Evolutionary conservation across 2,113 vertebrate genomes (phyloP).

Genomic region (Syngnathus typhle): DNA sequence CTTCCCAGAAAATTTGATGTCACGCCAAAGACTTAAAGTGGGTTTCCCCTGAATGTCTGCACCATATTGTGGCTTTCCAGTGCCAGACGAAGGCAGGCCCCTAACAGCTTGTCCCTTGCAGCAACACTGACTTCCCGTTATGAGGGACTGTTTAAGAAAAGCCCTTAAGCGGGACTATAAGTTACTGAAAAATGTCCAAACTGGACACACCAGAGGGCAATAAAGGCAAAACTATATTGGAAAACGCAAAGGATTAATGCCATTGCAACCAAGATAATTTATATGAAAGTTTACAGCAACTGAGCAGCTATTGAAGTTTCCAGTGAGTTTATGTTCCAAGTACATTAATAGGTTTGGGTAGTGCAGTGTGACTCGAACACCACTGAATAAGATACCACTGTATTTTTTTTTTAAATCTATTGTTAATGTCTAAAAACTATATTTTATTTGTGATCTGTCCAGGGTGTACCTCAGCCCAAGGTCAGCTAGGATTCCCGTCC

Average conservation of each 20-base stretch:
- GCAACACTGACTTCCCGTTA: slow-evolving; percentile 20
- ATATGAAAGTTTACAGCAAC: background rate
- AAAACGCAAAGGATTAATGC: background rate
- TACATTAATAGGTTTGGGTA: too few relatives aligned
- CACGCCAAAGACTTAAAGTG: slow-evolving; percentile 7
- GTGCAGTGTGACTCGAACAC: too few relatives aligned
- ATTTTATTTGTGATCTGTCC: too few relatives aligned
- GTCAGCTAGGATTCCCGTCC: background rate
- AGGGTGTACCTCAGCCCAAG: background rate
- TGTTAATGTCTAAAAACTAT: background rate
- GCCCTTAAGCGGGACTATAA: slow-evolving; percentile 7
- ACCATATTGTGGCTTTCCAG: slow-evolving; percentile 18
- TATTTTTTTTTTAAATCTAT: background rate
- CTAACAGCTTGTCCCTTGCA: slow-evolving; percentile 42
- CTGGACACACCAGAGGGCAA: slow-evolving; percentile 6
- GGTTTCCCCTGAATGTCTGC: slow-evolving; percentile 3
- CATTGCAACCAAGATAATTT: background rate
- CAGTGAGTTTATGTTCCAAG: background rate
- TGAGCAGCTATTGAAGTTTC: background rate
- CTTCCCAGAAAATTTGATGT: background rate
- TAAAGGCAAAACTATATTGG: background rate
- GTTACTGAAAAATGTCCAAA: slow-evolving; percentile 6
- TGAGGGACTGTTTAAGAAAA: background rate
- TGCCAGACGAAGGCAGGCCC: slow-evolving; percentile 9
- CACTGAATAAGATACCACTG: too few relatives aligned